Evolutionary conservation across 2,888 invertebrate genomes (phyloP).

Genomic region (Bedellia somnulentella): DNA sequence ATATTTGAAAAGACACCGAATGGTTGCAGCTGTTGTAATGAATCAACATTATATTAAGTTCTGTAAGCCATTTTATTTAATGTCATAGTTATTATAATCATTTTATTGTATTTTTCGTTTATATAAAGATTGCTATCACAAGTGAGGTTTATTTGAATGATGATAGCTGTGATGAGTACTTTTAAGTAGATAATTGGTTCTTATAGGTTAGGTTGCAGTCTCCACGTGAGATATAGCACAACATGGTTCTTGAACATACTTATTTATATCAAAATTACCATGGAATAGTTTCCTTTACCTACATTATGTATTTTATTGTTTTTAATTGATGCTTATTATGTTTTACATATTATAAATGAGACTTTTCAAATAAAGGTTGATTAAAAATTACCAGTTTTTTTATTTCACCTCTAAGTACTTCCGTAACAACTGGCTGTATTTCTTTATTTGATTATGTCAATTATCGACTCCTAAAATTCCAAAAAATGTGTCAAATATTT

Average conservation of each 20-base stretch:
- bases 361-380: slow-evolving; percentile 32
- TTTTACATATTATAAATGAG: slow-evolving; percentile 42
- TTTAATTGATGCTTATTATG: slow-evolving; percentile 35
- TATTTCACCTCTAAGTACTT: background rate
- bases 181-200: slow-evolving; percentile 13
- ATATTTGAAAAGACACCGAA: no score
- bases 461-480: background rate
- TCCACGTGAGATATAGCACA: no score
- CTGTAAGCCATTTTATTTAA: no score
- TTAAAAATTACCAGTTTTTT: slow-evolving; percentile 11
- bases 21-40: no score
- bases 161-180: slow-evolving; percentile 20
- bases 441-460: background rate
- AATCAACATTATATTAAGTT: no score
- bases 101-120: no score
- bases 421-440: background rate
- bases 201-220: background rate
- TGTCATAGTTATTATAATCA: no score
- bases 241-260: no score
- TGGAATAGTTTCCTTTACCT: slow-evolving; percentile 10
- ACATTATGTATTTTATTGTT: slow-evolving; percentile 24
- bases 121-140: no score
- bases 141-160: no score
- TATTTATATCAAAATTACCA: background rate
- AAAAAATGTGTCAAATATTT: no score